Base-by-base conservation (phyloP, 1,140 invertebrate genomes). In the Ceratosolen solmsi region DNA sequence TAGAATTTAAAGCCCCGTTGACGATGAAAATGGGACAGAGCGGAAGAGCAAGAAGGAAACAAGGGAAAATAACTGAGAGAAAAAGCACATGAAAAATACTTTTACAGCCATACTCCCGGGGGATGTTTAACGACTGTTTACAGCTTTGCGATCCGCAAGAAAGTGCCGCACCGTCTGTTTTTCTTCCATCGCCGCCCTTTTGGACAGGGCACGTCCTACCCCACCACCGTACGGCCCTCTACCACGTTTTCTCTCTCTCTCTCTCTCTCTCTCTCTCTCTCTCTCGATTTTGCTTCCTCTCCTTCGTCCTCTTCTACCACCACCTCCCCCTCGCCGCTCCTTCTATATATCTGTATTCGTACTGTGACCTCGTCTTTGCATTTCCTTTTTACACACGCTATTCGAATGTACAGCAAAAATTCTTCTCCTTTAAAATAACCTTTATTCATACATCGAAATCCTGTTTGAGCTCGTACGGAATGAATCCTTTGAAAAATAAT, bases 121-220 rank as follows among this genome's bases (percentile, higher is more conserved):
- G 20, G 25, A 70, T 25, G 7, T 72, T 79, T 79, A 79, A 79
- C 78, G 78, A 79, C 68, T 79, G 78, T 79, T 79, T 79, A 79
- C 78, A 46, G 68, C 51, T 11, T 41, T 54, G 60, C 36, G 49
- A 79, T 60, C 25, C 63, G 78, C 54, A 36, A 75, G 54, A n/a
- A 75, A 60, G 54, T 58, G 33, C 68, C 68, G 78, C 36, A 7
- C 13, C 15, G 1, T 36, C 73, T 9, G 70, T 51, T n/a, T 51
- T 33, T 5, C 46, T n/a, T 49, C 15, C 13, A 58, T 49, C 15
- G 36, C n/a, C 22, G 22, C 74, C 38, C 38, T 76, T 76, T 49
- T 22, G 68, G 33, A 71, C 51, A 68, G 22, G 25, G 51, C 76
- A 11, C 25, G 30, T 68, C 27, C 33, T n/a, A 33, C 33, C 36